Evolutionary conservation across 1,140 invertebrate species (phyloP), one percentile per base, ranked within the genome.

Genomic region (Pygmarrhopalites habei): DNA sequence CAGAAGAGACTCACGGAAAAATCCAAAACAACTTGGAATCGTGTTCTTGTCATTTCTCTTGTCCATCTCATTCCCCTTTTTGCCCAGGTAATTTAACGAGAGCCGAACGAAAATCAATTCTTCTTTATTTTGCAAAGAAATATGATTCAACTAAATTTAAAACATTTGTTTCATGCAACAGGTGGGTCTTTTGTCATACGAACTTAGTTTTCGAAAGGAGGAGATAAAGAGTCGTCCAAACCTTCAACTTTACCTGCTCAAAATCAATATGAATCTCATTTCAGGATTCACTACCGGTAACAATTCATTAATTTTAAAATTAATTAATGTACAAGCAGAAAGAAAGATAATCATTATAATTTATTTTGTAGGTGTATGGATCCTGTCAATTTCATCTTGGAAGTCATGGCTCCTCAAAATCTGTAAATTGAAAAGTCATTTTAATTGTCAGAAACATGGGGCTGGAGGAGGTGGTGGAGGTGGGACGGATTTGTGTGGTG

Each of bases 231-330:
- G 49, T 25, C 58, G 59, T 2, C 68, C 68, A 19, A 67, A 65
- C 64, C 41, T 65, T 17, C 68, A 70, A 56, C 61, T 67, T 23
- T 67, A 65, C 39, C 28, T 65, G 4, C 60, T 67, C 1, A 32
- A 61, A 39, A 55, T 67, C 35, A 70, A 67, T 58, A 65, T 67
- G 65, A 63, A 66, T 65, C 65, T 70, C 65, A 67, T 70, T 49
- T 55, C 65, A 19, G 65, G 65, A 19, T 30, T 67, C 7, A 67
- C 63, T 25, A 62, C 65, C 49, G 65, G 65, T 65, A 64, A 60
- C 25, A 55, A 55, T 25, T 21, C 17, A 29, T 55, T 7, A 30
- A 32, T 30, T 32, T 23, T 17, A 35, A 19, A 17, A 21, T 29
- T 35, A 21, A 55, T 15, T 29, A 25, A 25, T n/a, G 19, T 29